Base-by-base conservation (phyloP, 1,140 invertebrate genomes). In the Aphelinus atriplicis region DNA sequence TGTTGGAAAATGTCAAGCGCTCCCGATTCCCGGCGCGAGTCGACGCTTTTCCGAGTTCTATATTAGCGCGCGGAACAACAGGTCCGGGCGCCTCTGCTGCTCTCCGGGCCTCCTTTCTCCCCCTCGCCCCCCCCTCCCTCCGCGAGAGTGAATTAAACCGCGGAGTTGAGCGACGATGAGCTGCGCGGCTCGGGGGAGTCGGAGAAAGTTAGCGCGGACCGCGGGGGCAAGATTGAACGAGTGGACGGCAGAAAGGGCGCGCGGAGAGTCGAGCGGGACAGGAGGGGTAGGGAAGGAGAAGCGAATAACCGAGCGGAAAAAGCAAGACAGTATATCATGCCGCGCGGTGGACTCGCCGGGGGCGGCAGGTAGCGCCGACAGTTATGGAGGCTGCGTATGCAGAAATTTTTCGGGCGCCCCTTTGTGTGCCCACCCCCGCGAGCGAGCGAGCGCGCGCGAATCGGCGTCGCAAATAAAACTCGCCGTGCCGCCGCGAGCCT, bases 341-440 rank as follows among this genome's bases (percentile, higher is more conserved):
- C 10, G 62, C 2, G 55, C 43, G 46, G 42, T 4, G 42, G 42
- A n/a, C 9, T 60, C 58, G 42, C 58, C 42, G 10, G 58, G 57
- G 48, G 55, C 47, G 50, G 46, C 5, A 6, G 62, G 2, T 10
- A 55, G 69, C 10, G 2, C 50, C 53, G 61, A 66, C 63, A 76
- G 74, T 71, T 76, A 71, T 76, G 74, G 68, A 60, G 68, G 5
- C 74, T 76, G 74, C 68, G 68, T 71, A 71, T 76, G 74, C 74
- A 76, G 55, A 76, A 76, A 76, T 75, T 70, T 70, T 64, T 65
- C 26, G 26, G 26, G 26, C 26, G 26, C 26, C 26, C 26, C 26
- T 26, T 26, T 26, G 26, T 26, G 26, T 26, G 48, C 51, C 67
- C n/a, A 48, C 7, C 45, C 3, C 10, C 46, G 6, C 57, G 48